Evolutionary conservation across 2,888 invertebrate species (phyloP), one percentile per base, ranked within the genome.

Genomic region (Drosophila austrosaltans): DNA sequence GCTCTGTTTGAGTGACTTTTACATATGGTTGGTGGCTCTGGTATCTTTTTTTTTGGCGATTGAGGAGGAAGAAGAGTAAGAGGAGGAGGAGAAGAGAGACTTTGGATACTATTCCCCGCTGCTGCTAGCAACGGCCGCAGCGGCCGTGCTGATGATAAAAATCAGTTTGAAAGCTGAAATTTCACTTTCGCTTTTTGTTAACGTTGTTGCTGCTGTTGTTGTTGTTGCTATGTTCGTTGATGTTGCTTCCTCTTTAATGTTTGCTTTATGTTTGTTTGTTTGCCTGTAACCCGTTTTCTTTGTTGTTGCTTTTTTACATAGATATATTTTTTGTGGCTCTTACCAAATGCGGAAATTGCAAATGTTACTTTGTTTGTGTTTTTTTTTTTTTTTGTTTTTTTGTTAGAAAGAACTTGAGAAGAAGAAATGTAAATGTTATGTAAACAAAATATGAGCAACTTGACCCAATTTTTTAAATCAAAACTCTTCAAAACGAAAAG

Each of bases 181-280:
- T 92, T 92, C 92, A 92, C 92, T 92, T 92, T 92, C 92, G 91
- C 88, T 92, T 92, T 91, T 87, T 81, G 69, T 60, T 73, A 56
- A 42, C 25, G 36, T 62, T 69, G 75, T 36, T 62, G 53, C 30
- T 22, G 40, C 42, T 58, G 66, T 60, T 64, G 75, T 36, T 67
- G n/a, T 44, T n/a, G 30, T 22, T 42, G 16, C 39, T 48, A 8
- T 48, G 4, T 48, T 48, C 48, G 48, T 25, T 10, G 25, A 48
- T 61, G 66, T 65, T 48, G 61, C 44, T 60, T 78, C 78, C 79
- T 70, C 76, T 77, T 77, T 30, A 25, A 44, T 80, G 65, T 72
- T 75, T 60, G 82, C 68, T 66, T 44, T 79, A 62, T 69, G 69
- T 71, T 78, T 66, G 63, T 63, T 44, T 59, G 67, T 70, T 68